Percentiles rank a stretch among this genome's conserved stretches.
These are phyloP conservation scores for Vireo griseus DNA, from an alignment of 2,797 vertebrate species.

Conservation along the genomic window DNA sequence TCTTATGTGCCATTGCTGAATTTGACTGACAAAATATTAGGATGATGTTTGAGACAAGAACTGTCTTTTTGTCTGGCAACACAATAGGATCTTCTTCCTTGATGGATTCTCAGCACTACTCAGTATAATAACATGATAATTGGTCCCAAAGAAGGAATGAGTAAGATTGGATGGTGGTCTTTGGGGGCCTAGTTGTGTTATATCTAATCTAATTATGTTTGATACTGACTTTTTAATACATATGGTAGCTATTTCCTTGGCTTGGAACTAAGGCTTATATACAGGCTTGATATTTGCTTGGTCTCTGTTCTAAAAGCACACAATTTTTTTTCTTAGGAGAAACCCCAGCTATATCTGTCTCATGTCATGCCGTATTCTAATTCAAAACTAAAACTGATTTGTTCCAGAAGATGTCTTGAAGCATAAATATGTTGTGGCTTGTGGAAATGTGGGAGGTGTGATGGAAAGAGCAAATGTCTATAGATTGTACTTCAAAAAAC, in stretches of 20 bases:
- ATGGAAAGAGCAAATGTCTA: constrained; percentile 57
- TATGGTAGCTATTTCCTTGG: constrained; percentile 50
- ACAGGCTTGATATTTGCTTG: constrained; percentile 18
- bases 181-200: constrained; percentile 19
- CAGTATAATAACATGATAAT: constrained; percentile 8
- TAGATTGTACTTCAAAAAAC: constrained; percentile 50
- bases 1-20: neutral
- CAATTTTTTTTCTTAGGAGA: constrained; percentile 10
- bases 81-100: constrained; percentile 1
- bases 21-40: neutral
- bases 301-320: constrained; percentile 26
- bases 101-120: neutral
- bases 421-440: constrained; percentile 54
- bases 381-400: constrained; percentile 51
- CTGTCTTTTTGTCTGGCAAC: constrained; percentile 3
- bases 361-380: constrained; percentile 32
- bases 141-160: constrained; percentile 38
- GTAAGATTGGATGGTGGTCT: constrained; percentile 41
- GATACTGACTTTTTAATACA: constrained; percentile 48
- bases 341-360: constrained; percentile 50
- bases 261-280: neutral
- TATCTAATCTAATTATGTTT: constrained; percentile 47
- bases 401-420: constrained; percentile 62
- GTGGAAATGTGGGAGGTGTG: constrained; percentile 62
- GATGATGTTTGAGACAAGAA: neutral